Base-by-base conservation (phyloP, 2,888 invertebrate species). In the Tachina grossa region DNA sequence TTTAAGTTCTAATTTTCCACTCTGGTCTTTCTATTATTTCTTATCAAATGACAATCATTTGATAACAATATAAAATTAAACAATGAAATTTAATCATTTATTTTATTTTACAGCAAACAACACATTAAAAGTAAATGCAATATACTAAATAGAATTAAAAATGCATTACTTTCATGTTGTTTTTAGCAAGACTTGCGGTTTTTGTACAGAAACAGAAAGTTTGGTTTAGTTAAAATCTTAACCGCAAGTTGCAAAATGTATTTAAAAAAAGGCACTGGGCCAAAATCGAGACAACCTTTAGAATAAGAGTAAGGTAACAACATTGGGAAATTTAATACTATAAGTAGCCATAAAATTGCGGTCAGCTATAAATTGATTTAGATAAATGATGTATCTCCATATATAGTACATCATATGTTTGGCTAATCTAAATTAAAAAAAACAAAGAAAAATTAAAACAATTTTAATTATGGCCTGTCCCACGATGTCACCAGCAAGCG, bases 31-130 rank as follows among this genome's bases (percentile, higher is more conserved):
- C 9, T 19, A 39, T 10, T 11, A 9, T 16, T 16, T 5, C 31
- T 39, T 57, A 76, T 76, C 39, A 49, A 41, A 76, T 76, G 66
- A 66, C 76, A 66, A 68, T 19, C 19, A 16, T 49, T 59, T 68
- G 19, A 19, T 68, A 39, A 14, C 43, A 41, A 16, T 51, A 31
- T 22, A 53, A n/a, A 51, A 61, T 74, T 49, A 14, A 51, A 49
- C 19, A 61, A 41, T 51, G 41, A 63, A 51, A 63, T 74, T 5
- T 14, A 49, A 41, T 41, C 53, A 74, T 61, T 51, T 63, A 51
- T 39, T 49, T 74, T 61, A 49, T 19, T 72, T 39, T 43, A 6
- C 65, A 47, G n/a, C 14, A 47, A 13, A 69, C 19, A 55, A 31
- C 6, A 31, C 31, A 31, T 6, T 6, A 5, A 6, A 31, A 31